phyloP scores from a whole-genome alignment of 2,888 invertebrate genomes.

The Epistrophe grossulariae region DNA sequence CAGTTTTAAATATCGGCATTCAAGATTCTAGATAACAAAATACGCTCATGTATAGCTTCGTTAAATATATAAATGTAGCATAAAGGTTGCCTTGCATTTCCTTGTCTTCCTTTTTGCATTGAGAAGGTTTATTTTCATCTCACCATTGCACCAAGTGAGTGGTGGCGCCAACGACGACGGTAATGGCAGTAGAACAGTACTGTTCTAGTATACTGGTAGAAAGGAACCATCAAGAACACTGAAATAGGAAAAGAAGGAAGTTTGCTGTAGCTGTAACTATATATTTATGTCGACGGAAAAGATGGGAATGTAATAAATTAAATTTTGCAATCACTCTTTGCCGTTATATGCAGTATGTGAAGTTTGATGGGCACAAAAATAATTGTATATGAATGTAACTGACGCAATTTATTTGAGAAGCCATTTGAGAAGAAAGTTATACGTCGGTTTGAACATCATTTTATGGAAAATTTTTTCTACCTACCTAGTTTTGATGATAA shows the following conservation, averaged over 20 bases:
- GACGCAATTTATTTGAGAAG: slow-evolving; percentile 53
- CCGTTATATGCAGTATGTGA: slow-evolving; percentile 39
- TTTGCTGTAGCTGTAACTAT: slow-evolving; percentile 43
- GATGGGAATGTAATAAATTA: slow-evolving; percentile 73
- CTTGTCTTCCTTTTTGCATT: not conserved
- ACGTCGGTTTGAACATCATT: too few relatives aligned
- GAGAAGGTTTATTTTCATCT: slow-evolving; percentile 22
- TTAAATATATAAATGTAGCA: not conserved
- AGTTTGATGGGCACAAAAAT: slow-evolving; percentile 62
- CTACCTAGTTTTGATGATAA: not conserved
- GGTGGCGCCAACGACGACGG: not conserved
- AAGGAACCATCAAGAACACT: slow-evolving; percentile 2
- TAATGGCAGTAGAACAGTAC: not conserved
- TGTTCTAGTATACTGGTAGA: not conserved
- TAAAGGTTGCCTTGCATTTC: not conserved
- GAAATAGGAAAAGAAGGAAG: slow-evolving; percentile 51
- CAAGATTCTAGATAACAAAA: too few relatives aligned
- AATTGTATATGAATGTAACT: slow-evolving; percentile 44
- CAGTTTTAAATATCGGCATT: too few relatives aligned
- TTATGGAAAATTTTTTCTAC: not conserved
- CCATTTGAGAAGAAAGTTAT: slow-evolving; percentile 1
- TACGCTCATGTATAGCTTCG: slow-evolving; percentile 5
- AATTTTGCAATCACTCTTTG: slow-evolving; percentile 70
- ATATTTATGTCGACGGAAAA: slow-evolving; percentile 57
- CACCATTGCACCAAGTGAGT: not conserved